Conservation (phyloP, 2,113 vertebrate genomes). For the Hymenochirus boettgeri region DNA sequence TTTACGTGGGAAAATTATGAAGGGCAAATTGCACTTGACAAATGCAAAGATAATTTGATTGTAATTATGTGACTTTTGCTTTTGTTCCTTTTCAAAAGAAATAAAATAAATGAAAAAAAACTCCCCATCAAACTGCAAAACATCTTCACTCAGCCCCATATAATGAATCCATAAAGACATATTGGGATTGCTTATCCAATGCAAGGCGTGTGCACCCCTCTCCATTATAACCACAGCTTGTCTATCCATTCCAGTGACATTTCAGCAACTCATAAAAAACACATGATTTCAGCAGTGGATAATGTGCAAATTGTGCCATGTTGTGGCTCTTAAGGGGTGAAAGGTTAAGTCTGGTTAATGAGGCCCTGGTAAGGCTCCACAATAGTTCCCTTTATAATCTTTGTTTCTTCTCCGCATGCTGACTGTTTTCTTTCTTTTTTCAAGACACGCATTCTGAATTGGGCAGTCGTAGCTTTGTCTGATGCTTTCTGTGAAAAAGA, state of each 20-base stretch:
- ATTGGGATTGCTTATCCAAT: slow-evolving; percentile 11
- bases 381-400: slow-evolving; percentile 40
- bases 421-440: slow-evolving; percentile 32
- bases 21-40: slow-evolving; percentile 37
- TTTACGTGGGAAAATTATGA: slow-evolving; percentile 32
- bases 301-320: slow-evolving; percentile 38
- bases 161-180: slow-evolving; percentile 15
- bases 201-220: background rate
- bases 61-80: slow-evolving; percentile 39
- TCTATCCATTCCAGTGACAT: slow-evolving; percentile 10
- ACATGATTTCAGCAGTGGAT: slow-evolving; percentile 29
- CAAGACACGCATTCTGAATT: slow-evolving; percentile 30
- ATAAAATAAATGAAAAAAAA: too few species aligned
- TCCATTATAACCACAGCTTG: background rate
- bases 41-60: slow-evolving; percentile 29
- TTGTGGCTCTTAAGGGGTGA: slow-evolving; percentile 39
- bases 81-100: slow-evolving; percentile 36
- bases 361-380: slow-evolving; percentile 35
- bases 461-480: slow-evolving; percentile 34
- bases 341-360: slow-evolving; percentile 43
- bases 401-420: slow-evolving; percentile 36
- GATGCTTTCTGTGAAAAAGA: slow-evolving; percentile 15
- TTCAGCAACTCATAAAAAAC: slow-evolving; percentile 27
- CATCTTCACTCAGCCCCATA: slow-evolving; percentile 27
- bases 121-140: slow-evolving; percentile 14